Percentiles rank a stretch among this genome's conserved stretches.
phyloP scores from a whole-genome alignment of 2,797 vertebrate species.

The Trachurus trachurus region DNA sequence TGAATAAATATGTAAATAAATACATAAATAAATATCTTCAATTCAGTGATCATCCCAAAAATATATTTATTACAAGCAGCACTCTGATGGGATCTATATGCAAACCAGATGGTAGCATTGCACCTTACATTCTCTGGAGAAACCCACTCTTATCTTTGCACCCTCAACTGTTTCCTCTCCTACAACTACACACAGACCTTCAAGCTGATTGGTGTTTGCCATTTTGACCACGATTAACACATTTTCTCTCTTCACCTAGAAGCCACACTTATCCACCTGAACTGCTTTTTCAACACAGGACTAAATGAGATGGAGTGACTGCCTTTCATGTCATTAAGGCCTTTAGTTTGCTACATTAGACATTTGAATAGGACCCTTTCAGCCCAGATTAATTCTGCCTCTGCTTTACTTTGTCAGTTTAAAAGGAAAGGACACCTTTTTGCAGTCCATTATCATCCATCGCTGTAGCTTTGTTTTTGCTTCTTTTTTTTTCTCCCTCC shows the following conservation, averaged over 20 bases:
- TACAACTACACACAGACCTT: conserved; percentile 12
- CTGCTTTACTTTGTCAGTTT: conserved; percentile 36
- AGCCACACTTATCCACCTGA: conserved; percentile 39
- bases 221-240: conserved; percentile 36
- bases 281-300: conserved; percentile 27
- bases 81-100: conserved; percentile 48
- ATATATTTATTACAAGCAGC: conserved; percentile 68
- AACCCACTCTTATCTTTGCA: conserved; percentile 33
- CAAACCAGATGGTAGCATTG: conserved; percentile 42
- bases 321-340: conserved; percentile 66
- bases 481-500: background rate
- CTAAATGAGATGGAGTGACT: conserved; percentile 59
- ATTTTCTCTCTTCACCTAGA: conserved; percentile 21
- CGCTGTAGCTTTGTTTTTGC: conserved; percentile 23
- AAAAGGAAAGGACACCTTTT: conserved; percentile 20
- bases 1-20: conserved; percentile 60
- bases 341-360: conserved; percentile 75
- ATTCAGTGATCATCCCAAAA: conserved; percentile 58
- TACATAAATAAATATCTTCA: conserved; percentile 60
- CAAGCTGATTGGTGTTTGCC: conserved; percentile 27
- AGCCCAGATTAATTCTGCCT: conserved; percentile 31
- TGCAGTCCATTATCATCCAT: conserved; percentile 14
- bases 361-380: conserved; percentile 40
- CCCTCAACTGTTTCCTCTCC: conserved; percentile 6
- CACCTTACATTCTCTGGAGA: conserved; percentile 47